Percentiles rank a stretch among this genome's conserved stretches.
phyloP scores from a whole-genome alignment of 64 coral and sea anemone species.

The Acropora tenuis region DNA sequence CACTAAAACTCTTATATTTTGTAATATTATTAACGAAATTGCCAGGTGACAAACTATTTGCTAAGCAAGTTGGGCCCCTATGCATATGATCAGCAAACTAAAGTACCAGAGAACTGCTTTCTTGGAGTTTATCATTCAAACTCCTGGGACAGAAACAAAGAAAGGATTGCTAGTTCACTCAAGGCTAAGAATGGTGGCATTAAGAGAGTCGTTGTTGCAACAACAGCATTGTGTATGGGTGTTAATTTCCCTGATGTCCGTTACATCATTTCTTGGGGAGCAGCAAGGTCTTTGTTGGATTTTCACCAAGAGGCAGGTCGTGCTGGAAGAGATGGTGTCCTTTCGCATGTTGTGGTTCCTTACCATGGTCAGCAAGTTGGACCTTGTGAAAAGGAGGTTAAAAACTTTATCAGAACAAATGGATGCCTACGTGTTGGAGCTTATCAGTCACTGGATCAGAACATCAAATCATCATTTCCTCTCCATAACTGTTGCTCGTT shows the following conservation, averaged over 20 bases:
- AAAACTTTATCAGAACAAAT: too few relatives aligned
- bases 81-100: background rate
- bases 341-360: slow-evolving; percentile 2
- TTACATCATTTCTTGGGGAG: too few relatives aligned
- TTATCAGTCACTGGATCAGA: slow-evolving; percentile 31
- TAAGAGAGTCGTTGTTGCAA: slow-evolving; percentile 30
- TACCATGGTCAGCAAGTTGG: slow-evolving; percentile 35
- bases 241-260: too few relatives aligned
- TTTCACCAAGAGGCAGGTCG: too few relatives aligned
- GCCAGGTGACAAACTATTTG: slow-evolving; percentile 20
- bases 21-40: slow-evolving; percentile 56
- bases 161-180: background rate
- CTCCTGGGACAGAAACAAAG: too few relatives aligned
- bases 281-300: too few relatives aligned
- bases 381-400: slow-evolving; percentile 45
- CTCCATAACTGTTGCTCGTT: slow-evolving; percentile 44
- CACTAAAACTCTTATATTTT: slow-evolving; percentile 51
- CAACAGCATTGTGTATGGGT: slow-evolving; percentile 54
- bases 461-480: background rate
- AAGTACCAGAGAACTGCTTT: background rate
- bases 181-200: slow-evolving; percentile 22
- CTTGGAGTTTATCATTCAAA: too few relatives aligned
- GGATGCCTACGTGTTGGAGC: slow-evolving; percentile 48
- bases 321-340: too few relatives aligned
- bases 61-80: background rate